Conservation (phyloP, 1,140 invertebrate species). For the Hypsibius dujardini region DNA sequence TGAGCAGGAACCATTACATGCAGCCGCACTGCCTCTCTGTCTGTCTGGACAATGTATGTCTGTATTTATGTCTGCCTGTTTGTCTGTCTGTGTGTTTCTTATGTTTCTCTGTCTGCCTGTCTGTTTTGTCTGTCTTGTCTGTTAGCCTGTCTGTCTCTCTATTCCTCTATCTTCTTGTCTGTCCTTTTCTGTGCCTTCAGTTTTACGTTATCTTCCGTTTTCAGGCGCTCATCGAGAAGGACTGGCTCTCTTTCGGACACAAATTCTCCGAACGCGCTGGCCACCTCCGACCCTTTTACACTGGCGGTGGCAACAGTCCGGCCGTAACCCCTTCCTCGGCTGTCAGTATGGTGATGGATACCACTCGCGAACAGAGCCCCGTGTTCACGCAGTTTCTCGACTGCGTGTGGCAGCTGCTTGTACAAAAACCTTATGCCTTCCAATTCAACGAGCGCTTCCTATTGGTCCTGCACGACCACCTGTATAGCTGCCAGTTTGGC, state of each 20-base stretch:
- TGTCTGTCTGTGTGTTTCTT: not conserved
- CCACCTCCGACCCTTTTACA: constrained; percentile 43
- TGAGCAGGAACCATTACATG: not conserved
- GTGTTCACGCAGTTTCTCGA: constrained; percentile 92
- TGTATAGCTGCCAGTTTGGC: constrained; percentile 74
- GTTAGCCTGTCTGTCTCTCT: not conserved
- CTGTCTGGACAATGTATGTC: not conserved
- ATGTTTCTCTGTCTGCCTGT: not conserved
- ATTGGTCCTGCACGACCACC: constrained; percentile 78
- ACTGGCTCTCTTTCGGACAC: constrained; percentile 90
- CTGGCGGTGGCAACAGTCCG: not conserved
- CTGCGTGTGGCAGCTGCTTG: constrained; percentile 74
- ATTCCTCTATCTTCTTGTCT: not conserved
- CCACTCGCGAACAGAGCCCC: constrained; percentile 40
- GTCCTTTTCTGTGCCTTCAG: constrained; percentile 6
- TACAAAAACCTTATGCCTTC: constrained; percentile 73
- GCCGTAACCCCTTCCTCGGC: constrained; percentile 11
- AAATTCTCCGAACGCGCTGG: constrained; percentile 83
- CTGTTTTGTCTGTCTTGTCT: too few relatives aligned
- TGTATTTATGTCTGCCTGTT: not conserved
- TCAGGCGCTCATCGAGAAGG: constrained; percentile 76
- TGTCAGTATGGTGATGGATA: constrained; percentile 16
- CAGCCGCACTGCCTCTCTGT: too few relatives aligned
- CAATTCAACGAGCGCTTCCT: constrained; percentile 93
- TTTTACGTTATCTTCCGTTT: constrained; percentile 27